Conservation (phyloP, 2,113 vertebrate species). For the Halichoeres trimaculatus region DNA sequence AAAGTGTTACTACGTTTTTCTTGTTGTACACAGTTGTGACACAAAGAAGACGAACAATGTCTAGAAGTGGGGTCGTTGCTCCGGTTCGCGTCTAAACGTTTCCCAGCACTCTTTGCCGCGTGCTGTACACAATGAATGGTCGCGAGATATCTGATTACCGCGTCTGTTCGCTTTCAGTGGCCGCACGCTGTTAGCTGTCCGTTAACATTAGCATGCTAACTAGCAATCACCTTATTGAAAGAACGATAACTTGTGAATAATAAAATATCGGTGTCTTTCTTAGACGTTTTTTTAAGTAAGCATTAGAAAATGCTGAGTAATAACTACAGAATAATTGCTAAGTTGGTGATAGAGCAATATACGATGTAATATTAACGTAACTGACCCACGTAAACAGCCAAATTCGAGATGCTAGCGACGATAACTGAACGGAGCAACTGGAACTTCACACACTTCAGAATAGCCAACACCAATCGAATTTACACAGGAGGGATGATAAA, state of each 20-base stretch:
- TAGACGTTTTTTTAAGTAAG: not conserved
- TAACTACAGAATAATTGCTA: not conserved
- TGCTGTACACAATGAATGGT: no score
- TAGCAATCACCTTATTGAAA: constrained; percentile 5
- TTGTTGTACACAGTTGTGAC: no score
- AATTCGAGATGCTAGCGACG: not conserved
- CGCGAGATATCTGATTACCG: no score
- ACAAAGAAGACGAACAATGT: no score
- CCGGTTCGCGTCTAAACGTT: no score
- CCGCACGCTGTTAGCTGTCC: constrained; percentile 23
- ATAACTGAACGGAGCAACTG: not conserved
- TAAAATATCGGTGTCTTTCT: not conserved
- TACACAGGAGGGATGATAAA: no score
- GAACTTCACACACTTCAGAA: no score
- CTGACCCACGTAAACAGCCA: not conserved
- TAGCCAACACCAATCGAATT: no score
- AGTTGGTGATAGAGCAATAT: accelerated
- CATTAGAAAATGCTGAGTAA: not conserved
- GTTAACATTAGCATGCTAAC: constrained; percentile 45
- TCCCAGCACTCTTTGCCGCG: no score
- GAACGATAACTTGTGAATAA: not conserved
- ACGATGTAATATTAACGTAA: not conserved
- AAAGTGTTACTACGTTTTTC: no score
- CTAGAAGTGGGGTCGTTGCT: no score
- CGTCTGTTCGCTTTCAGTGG: no score